Base-by-base conservation (phyloP, 2,797 vertebrate species). In the Monodelphis domestica region DNA sequence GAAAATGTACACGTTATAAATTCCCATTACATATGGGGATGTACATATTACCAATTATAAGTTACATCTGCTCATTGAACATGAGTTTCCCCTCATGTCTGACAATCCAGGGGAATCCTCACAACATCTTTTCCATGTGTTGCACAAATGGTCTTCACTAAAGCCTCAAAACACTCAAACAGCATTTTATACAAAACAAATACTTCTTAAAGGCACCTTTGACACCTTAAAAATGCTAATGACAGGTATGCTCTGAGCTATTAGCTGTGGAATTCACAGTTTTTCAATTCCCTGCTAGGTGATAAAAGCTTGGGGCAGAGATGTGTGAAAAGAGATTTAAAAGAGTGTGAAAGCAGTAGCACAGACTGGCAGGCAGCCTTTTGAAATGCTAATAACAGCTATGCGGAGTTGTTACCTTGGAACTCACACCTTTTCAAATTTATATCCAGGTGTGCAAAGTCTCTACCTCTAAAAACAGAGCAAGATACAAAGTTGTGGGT, bases 241-340 rank as follows among this genome's bases (percentile, higher is more conserved):
- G 70, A 78, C 70, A 90, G 24, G 54, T 55, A 15, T 38, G 30
- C 38, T 78, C 70, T 15, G 21, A 59, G 38, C 53, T 54, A 88
- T 90, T 63, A 50, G 53, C 88, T 90, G 6, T 5, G 28, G 33
- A 53, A 51, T 59, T 87, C 94, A 92, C 84, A 90, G 88, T 54
- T 97, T 92, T 96, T 95, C 94, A 93, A 45, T 91, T 97, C 92
- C 88, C 95, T 91, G 92, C 15, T 59, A 94, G 91, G 95, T 96
- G 95, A 96, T 92, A 63, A 95, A 96, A 97, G 87, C 89, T 87
- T 93, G 57, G 87, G 91, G 93, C 87, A 89, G 11, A 93, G 96
- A 93, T 94, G 91, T 96, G 95, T 95, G 95, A 96, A 96, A 95
- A 95, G 91, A 97, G 95, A 96, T 97, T 95, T 95, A 94, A 78